Conservation (phyloP, 2,797 vertebrate species). For the Rhinichthys osculus region DNA sequence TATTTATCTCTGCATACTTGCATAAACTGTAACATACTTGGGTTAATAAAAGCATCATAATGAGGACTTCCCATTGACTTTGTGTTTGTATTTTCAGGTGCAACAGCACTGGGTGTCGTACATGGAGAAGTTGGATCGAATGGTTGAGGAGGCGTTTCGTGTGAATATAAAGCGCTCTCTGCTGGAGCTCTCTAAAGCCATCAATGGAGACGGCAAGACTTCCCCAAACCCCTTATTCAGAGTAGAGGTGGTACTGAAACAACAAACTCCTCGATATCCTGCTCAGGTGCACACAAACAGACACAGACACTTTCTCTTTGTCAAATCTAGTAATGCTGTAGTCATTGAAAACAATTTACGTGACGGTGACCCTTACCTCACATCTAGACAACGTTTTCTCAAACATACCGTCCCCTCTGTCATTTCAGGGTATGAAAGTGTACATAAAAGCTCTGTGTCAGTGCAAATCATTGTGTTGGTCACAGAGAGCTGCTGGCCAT, state of each 20-base stretch:
- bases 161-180: conserved; percentile 84
- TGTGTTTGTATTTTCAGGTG: conserved; percentile 74
- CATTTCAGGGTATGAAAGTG: conserved; percentile 24
- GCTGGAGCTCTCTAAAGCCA: conserved; percentile 83
- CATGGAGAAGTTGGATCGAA: conserved; percentile 79
- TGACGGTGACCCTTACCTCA: conserved; percentile 12
- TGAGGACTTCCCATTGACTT: neutral
- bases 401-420: conserved; percentile 13
- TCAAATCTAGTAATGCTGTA: neutral
- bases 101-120: conserved; percentile 84
- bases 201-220: conserved; percentile 85
- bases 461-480: conserved; percentile 31
- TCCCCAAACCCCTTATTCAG: conserved; percentile 83
- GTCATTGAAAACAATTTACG: neutral
- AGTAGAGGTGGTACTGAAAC: conserved; percentile 80
- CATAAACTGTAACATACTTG: neutral
- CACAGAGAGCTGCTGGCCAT: conserved; percentile 39
- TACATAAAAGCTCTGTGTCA: conserved; percentile 20
- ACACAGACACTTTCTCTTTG: conserved; percentile 33
- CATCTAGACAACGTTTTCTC: conserved; percentile 7
- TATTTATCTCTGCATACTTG: neutral
- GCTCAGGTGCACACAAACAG: conserved; percentile 75
- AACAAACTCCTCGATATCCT: conserved; percentile 66
- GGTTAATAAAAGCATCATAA: neutral
- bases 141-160: conserved; percentile 84